A percentile compares a stretch with the other conserved stretches of the same genome.
phyloP scores from a whole-genome alignment of 2,797 vertebrate species.

The Coilia nasus region DNA sequence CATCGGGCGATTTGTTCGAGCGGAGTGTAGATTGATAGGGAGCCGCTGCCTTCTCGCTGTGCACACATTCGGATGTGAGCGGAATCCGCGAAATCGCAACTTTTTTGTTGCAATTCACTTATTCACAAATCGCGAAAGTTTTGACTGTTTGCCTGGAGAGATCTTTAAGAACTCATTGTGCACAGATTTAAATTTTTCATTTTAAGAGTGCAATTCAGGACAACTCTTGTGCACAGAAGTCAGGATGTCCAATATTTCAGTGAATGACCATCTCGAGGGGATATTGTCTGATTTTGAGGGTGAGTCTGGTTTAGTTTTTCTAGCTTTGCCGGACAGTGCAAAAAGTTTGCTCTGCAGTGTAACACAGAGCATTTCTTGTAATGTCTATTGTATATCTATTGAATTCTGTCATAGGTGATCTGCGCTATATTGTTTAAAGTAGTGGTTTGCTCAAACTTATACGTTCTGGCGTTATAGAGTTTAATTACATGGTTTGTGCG shows the following conservation, averaged over 20 bases:
- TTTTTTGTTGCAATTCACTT: conserved; percentile 39
- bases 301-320: conserved; percentile 51
- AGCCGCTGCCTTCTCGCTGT: conserved; percentile 25
- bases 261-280: conserved; percentile 86
- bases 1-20: conserved; percentile 36
- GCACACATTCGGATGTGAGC: conserved; percentile 43
- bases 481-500: conserved; percentile 3
- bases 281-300: conserved; percentile 90
- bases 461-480: neutral
- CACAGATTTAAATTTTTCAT: conserved; percentile 19
- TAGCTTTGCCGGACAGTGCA: neutral
- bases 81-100: conserved; percentile 42
- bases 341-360: neutral
- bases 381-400: neutral
- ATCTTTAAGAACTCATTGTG: neutral
- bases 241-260: conserved; percentile 83
- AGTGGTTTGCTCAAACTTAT: neutral
- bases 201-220: conserved; percentile 32
- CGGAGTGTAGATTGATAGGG: conserved; percentile 31
- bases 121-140: conserved; percentile 20
- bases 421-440: neutral
- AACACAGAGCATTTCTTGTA: neutral
- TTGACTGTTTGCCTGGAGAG: neutral
- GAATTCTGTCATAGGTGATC: neutral
- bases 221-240: conserved; percentile 47